These are phyloP conservation scores for Meloidogyne hapla DNA, from an alignment of 1,140 invertebrate species.

Conservation along the genomic window DNA sequence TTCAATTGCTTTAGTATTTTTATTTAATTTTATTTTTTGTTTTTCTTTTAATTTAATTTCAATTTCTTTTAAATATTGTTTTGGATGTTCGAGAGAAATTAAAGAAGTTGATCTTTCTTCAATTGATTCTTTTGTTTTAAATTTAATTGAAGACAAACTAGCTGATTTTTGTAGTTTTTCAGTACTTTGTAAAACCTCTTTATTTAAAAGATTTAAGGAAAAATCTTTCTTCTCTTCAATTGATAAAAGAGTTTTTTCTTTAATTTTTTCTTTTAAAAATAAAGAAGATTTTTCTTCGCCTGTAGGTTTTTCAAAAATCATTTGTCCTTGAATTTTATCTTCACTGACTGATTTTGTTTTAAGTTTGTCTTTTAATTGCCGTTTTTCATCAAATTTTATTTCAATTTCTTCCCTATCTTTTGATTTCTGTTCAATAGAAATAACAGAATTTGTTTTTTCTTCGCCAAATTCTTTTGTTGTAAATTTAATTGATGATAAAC, in stretches of 20 bases:
- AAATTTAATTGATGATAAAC: neutral
- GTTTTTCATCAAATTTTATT: constrained; percentile 17
- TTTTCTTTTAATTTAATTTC: neutral
- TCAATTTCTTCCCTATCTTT: neutral
- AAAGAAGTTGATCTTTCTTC: too few species aligned
- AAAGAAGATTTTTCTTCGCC: neutral
- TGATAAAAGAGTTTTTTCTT: neutral
- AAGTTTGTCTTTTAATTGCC: neutral
- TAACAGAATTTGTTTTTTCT: neutral
- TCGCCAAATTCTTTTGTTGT: neutral
- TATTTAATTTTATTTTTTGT: neutral
- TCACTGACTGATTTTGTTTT: neutral
- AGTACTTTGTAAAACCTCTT: neutral
- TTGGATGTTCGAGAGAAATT: too few species aligned
- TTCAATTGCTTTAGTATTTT: constrained; percentile 6
- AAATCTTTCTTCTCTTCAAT: neutral
- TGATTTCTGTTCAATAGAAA: neutral
- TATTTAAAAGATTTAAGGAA: neutral
- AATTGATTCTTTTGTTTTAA: too few species aligned
- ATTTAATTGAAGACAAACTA: too few species aligned
- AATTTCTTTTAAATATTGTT: neutral
- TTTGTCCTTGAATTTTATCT: neutral
- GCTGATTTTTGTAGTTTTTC: neutral
- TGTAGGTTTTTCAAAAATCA: neutral
- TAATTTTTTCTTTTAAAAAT: neutral